Evolutionary conservation across 2,797 vertebrate genomes (phyloP).

Genomic region (Amblyopsis hoosieri): DNA sequence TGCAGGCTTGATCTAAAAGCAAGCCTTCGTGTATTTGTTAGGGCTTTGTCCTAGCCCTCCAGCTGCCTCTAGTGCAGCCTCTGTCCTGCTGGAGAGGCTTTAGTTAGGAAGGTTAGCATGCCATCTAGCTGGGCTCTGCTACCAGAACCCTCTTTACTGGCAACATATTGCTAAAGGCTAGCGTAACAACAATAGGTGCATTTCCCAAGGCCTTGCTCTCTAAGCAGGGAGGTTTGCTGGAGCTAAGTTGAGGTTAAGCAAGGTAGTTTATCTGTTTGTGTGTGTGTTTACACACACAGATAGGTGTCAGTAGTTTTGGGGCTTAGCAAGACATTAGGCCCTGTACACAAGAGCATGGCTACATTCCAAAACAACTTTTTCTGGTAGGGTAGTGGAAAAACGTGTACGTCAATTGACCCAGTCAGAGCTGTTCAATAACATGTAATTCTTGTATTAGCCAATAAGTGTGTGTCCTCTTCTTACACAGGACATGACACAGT

Average conservation of each 20-base stretch:
- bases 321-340: conserved; percentile 52
- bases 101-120: conserved; percentile 32
- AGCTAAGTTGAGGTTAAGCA: conserved; percentile 70
- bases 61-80: conserved; percentile 48
- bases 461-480: too few relatives aligned
- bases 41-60: conserved; percentile 81
- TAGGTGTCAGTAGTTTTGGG: conserved; percentile 68
- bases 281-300: conserved; percentile 73
- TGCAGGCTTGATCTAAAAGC: conserved; percentile 91
- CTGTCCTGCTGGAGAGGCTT: conserved; percentile 8
- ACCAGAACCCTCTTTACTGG: background rate
- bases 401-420: too few relatives aligned
- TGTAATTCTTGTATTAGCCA: too few relatives aligned
- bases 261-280: conserved; percentile 63
- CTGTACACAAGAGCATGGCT: too few relatives aligned
- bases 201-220: conserved; percentile 73
- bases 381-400: too few relatives aligned
- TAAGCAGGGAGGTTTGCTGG: conserved; percentile 50
- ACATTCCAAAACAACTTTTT: too few relatives aligned
- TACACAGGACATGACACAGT: too few relatives aligned
- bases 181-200: conserved; percentile 67
- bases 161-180: background rate
- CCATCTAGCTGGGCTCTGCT: conserved; percentile 29
- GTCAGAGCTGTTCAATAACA: too few relatives aligned
- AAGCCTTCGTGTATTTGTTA: conserved; percentile 97